Percentiles rank a stretch among this genome's conserved stretches.
phyloP scores from a whole-genome alignment of 2,888 invertebrate genomes.

The Ernsta delagoae region DNA sequence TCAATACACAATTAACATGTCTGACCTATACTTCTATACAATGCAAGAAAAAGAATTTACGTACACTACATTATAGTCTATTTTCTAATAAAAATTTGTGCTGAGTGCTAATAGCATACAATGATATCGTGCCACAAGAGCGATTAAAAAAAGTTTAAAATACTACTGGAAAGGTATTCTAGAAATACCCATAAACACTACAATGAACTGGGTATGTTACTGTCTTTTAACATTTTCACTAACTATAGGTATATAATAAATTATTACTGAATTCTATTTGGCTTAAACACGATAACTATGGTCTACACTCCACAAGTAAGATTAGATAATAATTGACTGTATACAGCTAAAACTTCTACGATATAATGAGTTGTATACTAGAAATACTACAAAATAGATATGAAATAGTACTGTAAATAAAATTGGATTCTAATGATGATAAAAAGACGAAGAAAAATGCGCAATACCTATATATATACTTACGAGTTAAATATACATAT shows the following conservation, averaged over 20 bases:
- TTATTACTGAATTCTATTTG: conserved; percentile 29
- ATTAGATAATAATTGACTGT: conserved; percentile 37
- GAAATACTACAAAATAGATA: neutral
- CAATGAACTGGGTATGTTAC: conserved; percentile 20
- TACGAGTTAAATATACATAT: no score
- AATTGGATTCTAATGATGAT: neutral
- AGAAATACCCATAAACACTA: conserved; percentile 9
- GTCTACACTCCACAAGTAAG: conserved; percentile 12
- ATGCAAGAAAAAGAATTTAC: no score
- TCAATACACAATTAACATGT: no score
- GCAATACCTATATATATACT: no score
- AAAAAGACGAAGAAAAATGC: no score
- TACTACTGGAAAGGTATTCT: conserved; percentile 16
- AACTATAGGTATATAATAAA: conserved; percentile 29
- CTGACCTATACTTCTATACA: no score
- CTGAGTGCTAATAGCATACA: neutral
- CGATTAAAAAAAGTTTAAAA: conserved; percentile 17
- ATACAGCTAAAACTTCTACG: conserved; percentile 25
- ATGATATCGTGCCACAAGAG: conserved; percentile 24
- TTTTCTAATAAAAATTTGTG: conserved; percentile 10
- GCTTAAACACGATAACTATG: conserved; percentile 32
- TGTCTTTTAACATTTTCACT: conserved; percentile 23
- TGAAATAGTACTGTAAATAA: neutral
- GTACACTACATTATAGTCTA: no score
- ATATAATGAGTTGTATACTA: neutral